Base-by-base conservation (phyloP, 1,140 invertebrate genomes). In the Diachasmimorpha longicaudata region DNA sequence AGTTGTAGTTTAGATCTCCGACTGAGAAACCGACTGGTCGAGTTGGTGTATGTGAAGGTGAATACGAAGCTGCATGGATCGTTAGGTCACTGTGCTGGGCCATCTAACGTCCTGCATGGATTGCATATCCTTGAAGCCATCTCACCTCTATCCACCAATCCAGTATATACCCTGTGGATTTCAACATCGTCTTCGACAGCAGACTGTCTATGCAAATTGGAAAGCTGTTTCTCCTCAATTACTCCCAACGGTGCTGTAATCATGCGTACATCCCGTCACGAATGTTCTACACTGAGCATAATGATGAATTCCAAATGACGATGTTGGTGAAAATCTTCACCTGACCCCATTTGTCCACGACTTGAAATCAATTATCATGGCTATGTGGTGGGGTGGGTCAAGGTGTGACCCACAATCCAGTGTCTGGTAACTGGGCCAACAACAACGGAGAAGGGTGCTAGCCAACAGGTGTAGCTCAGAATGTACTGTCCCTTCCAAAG, bases 151-250 rank as follows among this genome's bases (percentile, higher is more conserved):
- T 31, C 16, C 37, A 14, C 25, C 19, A 10, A 70, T 72, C 39
- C 39, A 42, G 23, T 48, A 6, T 58, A 75, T 55, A 68, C 75
- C 70, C 70, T 46, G 14, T 19, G 70, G 42, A 42, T 78, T 76
- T 39, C 70, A 31, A 55, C 46, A 48, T 71, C 70, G 70, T 75
- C 74, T 70, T 72, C 63, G 36, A 25, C 21, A n/a, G 11, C 44
- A 19, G 48, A 55, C 8, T 55, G 42, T 37, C 42, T 70, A 84
- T 84, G 83, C 79, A 85, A 83, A 84, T 85, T 81, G 79, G 83
- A 84, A 84, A 82, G 81, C 83, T 80, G 80, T 79, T 81, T 5
- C 44, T 76, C 81, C 83, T 82, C 83, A 82, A 82, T 84, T 84
- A 83, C 83, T 78, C 82, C 81, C 77, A 78, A 69, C 79, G 70